Conservation (phyloP, 2,113 vertebrate species). For the Melanerpes aurifrons region DNA sequence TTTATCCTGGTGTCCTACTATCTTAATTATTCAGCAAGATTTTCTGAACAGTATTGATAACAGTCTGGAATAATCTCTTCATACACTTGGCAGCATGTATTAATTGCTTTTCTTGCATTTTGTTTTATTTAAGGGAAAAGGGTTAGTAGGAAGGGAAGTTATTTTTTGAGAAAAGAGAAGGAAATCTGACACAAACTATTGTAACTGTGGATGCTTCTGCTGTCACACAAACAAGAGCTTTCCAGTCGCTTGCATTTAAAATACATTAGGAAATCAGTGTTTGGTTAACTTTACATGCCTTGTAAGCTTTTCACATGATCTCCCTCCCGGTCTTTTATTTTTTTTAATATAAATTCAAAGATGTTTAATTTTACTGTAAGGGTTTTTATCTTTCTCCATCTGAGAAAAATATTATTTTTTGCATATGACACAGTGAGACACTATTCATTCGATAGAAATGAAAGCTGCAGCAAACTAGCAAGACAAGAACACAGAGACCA, state of each 20-base stretch:
- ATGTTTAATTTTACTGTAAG: not conserved
- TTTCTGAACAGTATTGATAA: not conserved
- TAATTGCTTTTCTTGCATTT: not conserved
- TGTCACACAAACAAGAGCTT: not conserved
- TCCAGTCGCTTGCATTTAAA: not conserved
- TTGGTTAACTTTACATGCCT: not conserved
- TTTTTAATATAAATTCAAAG: not conserved
- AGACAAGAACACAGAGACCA: slow-evolving; percentile 33
- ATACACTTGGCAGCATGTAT: not conserved
- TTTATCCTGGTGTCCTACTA: not conserved
- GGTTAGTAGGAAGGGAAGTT: not conserved
- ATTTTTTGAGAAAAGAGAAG: not conserved
- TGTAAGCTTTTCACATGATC: not conserved
- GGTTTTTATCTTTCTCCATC: not conserved
- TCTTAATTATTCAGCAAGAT: not conserved
- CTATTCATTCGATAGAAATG: slow-evolving; percentile 30
- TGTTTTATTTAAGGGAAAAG: not conserved
- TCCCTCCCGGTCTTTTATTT: not conserved
- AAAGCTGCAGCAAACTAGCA: slow-evolving; percentile 33
- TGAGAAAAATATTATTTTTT: not conserved
- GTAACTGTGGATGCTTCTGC: not conserved
- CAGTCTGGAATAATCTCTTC: not conserved
- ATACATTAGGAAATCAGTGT: not conserved
- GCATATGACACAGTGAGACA: not conserved
- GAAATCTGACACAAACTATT: not conserved